Conservation (phyloP, 2,888 invertebrate species). For the Gisinianus flammeolus region DNA sequence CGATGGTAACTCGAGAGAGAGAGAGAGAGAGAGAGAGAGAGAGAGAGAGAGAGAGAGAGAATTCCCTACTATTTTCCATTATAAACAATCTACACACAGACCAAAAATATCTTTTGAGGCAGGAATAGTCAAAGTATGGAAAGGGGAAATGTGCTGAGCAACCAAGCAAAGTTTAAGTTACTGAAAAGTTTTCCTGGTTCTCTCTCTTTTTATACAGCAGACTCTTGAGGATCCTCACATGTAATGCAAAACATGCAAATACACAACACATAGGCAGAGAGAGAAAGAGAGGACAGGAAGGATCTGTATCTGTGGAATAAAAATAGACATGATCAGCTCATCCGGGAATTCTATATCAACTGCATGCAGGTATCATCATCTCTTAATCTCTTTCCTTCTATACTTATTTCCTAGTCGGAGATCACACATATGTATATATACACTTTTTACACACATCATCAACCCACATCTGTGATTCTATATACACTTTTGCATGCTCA, state of each 20-base stretch:
- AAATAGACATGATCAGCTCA: conserved; percentile 34
- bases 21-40: not conserved
- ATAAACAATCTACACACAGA: conserved; percentile 35
- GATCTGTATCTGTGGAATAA: no score
- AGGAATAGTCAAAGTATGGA: conserved; percentile 43
- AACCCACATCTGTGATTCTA: no score
- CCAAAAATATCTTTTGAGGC: conserved; percentile 45
- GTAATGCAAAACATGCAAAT: no score
- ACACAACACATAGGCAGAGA: no score
- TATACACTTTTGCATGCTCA: no score
- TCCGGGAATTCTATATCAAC: conserved; percentile 33
- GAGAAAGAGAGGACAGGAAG: conserved; percentile 10
- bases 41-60: not conserved
- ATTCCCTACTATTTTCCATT: not conserved
- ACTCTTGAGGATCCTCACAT: no score
- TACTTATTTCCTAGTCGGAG: no score
- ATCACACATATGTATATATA: no score
- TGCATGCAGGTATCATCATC: conserved; percentile 12
- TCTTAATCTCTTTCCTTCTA: not conserved
- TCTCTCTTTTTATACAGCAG: not conserved
- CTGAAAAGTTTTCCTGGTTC: not conserved
- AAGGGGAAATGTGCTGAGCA: conserved; percentile 34
- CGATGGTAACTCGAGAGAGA: not conserved
- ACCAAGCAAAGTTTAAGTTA: not conserved
- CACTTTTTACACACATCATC: no score